Conservation (phyloP, 64 coral and sea anemone species). For the Anthopleura sola region DNA sequence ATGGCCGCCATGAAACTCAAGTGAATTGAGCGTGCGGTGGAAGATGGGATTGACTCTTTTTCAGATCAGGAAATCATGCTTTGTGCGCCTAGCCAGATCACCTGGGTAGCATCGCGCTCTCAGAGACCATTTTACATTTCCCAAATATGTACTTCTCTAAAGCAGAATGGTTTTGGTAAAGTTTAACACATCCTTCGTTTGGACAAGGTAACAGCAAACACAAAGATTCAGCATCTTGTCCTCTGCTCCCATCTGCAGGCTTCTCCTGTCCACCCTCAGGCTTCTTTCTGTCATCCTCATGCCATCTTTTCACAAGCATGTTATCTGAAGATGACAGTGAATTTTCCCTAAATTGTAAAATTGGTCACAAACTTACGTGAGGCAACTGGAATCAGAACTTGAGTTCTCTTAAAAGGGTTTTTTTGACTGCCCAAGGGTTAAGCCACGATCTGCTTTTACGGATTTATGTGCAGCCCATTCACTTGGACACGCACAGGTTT, state of each 20-base stretch:
- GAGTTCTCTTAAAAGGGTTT: background rate
- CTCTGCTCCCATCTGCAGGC: no score
- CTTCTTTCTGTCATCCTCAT: no score
- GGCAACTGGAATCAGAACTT: slow-evolving; percentile 25
- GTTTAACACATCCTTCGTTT: background rate
- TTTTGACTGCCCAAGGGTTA: slow-evolving; percentile 25
- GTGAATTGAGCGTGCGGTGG: no score
- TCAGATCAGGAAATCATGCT: no score
- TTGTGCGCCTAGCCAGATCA: no score
- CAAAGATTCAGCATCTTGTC: no score
- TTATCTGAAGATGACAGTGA: no score
- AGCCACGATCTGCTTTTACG: slow-evolving; percentile 33
- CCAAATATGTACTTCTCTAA: slow-evolving; percentile 20
- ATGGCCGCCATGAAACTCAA: no score
- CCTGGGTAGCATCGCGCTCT: background rate
- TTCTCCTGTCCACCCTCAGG: no score
- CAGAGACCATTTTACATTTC: slow-evolving; percentile 8
- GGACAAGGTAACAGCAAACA: background rate
- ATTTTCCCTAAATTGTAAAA: no score
- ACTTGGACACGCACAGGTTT: slow-evolving; percentile 9
- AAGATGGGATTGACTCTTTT: no score
- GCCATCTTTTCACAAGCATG: no score
- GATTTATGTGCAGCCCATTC: slow-evolving; percentile 20
- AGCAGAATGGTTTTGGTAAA: background rate
- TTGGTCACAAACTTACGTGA: background rate